Evolutionary conservation across 2,888 invertebrate species (phyloP).

Genomic region (Electrophaes corylata): DNA sequence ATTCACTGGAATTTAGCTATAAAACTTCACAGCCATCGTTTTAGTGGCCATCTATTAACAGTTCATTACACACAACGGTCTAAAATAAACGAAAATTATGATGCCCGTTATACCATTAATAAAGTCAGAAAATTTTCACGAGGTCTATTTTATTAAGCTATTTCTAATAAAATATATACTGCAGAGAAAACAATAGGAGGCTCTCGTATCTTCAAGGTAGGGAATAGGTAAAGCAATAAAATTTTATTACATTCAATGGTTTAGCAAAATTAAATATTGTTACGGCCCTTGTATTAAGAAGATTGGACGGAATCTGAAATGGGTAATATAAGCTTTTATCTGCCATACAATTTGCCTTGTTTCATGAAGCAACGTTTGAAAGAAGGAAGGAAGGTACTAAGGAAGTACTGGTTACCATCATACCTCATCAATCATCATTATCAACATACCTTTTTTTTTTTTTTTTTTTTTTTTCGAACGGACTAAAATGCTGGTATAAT

Average conservation of each 20-base stretch:
- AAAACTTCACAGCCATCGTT: constrained; percentile 17
- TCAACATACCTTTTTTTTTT: too few relatives aligned
- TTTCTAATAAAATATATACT: constrained; percentile 49
- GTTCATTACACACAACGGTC: constrained; percentile 37
- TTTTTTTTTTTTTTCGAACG: too few relatives aligned
- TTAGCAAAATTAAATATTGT: constrained; percentile 42
- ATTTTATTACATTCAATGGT: constrained; percentile 43
- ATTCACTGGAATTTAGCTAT: constrained; percentile 6
- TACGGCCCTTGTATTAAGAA: constrained; percentile 20
- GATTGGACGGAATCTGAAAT: constrained; percentile 16
- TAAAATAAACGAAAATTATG: constrained; percentile 44
- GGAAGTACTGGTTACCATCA: too few relatives aligned
- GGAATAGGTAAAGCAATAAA: constrained; percentile 40
- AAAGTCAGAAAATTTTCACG: constrained; percentile 43
- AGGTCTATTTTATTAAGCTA: constrained; percentile 44
- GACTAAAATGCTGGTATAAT: too few relatives aligned
- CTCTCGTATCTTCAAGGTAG: constrained; percentile 14
- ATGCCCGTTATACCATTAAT: constrained; percentile 45
- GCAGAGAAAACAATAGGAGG: constrained; percentile 39
- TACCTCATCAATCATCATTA: too few relatives aligned
- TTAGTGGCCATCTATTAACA: constrained; percentile 28
- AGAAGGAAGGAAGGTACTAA: too few relatives aligned
- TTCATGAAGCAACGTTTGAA: not conserved
- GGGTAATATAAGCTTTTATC: constrained; percentile 15
- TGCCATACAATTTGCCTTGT: constrained; percentile 5